A percentile compares a stretch with the other conserved stretches of the same genome.
Conservation (phyloP, 2,888 invertebrate genomes). For the Sycophila texana region DNA sequence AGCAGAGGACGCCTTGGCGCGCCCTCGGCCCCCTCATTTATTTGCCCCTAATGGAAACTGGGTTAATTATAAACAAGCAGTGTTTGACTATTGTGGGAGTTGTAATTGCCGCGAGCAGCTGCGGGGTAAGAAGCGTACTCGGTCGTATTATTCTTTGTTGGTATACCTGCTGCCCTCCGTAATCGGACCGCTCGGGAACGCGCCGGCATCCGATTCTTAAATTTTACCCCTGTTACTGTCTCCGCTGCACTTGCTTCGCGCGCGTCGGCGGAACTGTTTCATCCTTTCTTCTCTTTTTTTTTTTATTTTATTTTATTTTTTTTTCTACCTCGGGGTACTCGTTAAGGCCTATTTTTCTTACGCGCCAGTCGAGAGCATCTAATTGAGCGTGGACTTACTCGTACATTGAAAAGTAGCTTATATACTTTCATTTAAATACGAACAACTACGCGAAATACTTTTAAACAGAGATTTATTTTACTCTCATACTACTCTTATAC, state of each 20-base stretch:
- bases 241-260: too few relatives aligned
- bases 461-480: background rate
- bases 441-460: background rate
- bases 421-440: too few relatives aligned
- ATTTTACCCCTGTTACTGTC: background rate
- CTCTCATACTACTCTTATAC: too few relatives aligned
- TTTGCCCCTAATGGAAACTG: slow-evolving; percentile 5
- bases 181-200: background rate
- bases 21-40: background rate
- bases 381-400: background rate
- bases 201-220: background rate
- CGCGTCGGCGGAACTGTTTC: too few relatives aligned
- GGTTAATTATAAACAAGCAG: slow-evolving; percentile 56
- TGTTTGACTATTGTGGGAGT: slow-evolving; percentile 47
- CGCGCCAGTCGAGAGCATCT: background rate
- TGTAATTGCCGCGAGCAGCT: slow-evolving; percentile 36
- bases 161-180: slow-evolving; percentile 10
- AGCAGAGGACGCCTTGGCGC: slow-evolving; percentile 17
- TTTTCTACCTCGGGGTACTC: background rate
- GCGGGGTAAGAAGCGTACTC: slow-evolving; percentile 36
- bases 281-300: background rate
- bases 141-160: slow-evolving; percentile 20
- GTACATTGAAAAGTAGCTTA: too few relatives aligned
- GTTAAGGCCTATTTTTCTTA: background rate
- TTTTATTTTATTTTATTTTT: background rate